Evolutionary conservation across 2,113 vertebrate genomes (phyloP).

Genomic region (Zosterops japonicus): DNA sequence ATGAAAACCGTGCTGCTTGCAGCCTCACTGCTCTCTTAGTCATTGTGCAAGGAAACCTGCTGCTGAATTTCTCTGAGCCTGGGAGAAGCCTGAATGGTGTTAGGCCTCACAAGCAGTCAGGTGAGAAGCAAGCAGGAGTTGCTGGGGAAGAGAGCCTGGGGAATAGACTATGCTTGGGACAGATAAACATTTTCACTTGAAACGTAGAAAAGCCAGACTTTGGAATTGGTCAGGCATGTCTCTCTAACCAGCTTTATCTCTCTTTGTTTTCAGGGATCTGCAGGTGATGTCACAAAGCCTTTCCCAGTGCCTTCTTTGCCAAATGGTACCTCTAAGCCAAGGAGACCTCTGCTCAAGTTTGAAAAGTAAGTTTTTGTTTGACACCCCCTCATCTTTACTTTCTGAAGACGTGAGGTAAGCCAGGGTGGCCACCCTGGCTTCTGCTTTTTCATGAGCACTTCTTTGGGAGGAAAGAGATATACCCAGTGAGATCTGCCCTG

Average conservation of each 20-base stretch:
- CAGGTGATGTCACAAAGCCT: conserved; percentile 61
- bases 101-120: background rate
- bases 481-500: background rate
- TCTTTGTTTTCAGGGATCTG: conserved; percentile 68
- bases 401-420: background rate
- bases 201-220: background rate
- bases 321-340: conserved; percentile 70
- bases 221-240: background rate
- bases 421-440: background rate
- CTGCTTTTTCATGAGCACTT: background rate
- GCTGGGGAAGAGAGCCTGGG: background rate
- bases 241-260: background rate
- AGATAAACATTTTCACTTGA: background rate
- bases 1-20: background rate
- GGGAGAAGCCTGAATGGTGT: background rate
- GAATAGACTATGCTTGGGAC: background rate
- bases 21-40: background rate
- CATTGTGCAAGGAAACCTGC: background rate
- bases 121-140: background rate
- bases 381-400: background rate
- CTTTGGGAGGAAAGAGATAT: background rate
- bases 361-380: conserved; percentile 77
- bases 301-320: conserved; percentile 78
- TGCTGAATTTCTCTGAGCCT: background rate
- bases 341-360: conserved; percentile 75